phyloP scores from a whole-genome alignment of 2,113 vertebrate species.

The Cyprinodon variegatus region DNA sequence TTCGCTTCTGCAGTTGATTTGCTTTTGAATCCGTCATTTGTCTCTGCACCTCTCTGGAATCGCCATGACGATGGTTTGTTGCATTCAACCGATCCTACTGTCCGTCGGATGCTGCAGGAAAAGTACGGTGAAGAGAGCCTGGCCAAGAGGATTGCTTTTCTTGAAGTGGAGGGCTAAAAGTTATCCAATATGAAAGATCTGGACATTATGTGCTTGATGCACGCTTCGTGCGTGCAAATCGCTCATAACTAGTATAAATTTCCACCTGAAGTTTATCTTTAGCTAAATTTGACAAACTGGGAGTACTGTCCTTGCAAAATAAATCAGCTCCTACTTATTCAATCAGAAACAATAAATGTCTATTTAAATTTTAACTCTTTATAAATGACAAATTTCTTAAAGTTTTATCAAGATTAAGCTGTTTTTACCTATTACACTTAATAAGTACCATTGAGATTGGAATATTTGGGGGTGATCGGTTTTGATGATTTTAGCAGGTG shows the following conservation, averaged over 20 bases:
- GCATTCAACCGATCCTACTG: slow-evolving; percentile 30
- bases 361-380: not conserved
- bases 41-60: slow-evolving; percentile 58
- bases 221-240: not conserved
- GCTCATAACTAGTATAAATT: not conserved
- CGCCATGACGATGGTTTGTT: slow-evolving; percentile 65
- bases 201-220: not conserved
- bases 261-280: not conserved
- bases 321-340: not conserved
- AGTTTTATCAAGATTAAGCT: too few species aligned
- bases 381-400: too few species aligned
- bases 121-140: slow-evolving; percentile 70
- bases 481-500: slow-evolving; percentile 21
- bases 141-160: slow-evolving; percentile 70
- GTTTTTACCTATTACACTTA: not conserved
- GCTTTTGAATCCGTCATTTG: slow-evolving; percentile 56
- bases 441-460: not conserved
- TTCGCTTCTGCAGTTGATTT: slow-evolving; percentile 78
- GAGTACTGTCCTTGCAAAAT: not conserved
- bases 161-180: slow-evolving; percentile 54
- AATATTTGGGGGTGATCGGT: not conserved
- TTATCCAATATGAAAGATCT: too few species aligned
- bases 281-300: not conserved
- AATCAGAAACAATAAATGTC: not conserved
- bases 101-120: slow-evolving; percentile 52